These are phyloP conservation scores for Steinernema scapterisci DNA, from an alignment of 2,888 invertebrate species.

Conservation along the genomic window DNA sequence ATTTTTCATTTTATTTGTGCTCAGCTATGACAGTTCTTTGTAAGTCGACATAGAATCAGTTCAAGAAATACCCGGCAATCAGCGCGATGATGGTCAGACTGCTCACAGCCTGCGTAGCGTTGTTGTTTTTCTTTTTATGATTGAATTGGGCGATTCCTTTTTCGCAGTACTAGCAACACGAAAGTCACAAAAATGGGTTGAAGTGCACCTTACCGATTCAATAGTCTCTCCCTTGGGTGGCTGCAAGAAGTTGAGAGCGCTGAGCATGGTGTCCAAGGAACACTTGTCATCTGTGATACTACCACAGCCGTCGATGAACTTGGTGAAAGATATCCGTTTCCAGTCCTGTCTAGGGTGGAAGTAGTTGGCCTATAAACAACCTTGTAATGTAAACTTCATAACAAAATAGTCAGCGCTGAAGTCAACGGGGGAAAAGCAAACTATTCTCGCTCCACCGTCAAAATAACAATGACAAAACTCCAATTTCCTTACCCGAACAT, in stretches of 20 bases:
- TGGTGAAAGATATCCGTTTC: not conserved
- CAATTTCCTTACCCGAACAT: not conserved
- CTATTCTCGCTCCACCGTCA: too few species aligned
- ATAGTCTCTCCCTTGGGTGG: not conserved
- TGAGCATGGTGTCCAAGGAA: not conserved
- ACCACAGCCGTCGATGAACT: conserved; percentile 1
- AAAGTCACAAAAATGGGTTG: not conserved
- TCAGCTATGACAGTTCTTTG: too few species aligned
- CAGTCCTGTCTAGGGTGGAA: not conserved
- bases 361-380: conserved; percentile 3
- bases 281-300: not conserved
- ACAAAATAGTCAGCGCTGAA: too few species aligned
- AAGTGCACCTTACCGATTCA: not conserved
- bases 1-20: too few species aligned
- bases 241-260: not conserved
- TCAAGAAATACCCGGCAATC: too few species aligned
- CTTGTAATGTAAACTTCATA: too few species aligned
- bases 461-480: not conserved
- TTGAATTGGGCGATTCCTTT: conserved; percentile 11
- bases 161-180: not conserved
- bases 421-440: too few species aligned
- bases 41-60: too few species aligned
- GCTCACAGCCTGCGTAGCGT: not conserved
- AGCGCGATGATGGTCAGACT: too few species aligned
- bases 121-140: too few species aligned